These are phyloP conservation scores for Ecliptopera silaceata DNA, from an alignment of 2,888 invertebrate species.

Conservation along the genomic window DNA sequence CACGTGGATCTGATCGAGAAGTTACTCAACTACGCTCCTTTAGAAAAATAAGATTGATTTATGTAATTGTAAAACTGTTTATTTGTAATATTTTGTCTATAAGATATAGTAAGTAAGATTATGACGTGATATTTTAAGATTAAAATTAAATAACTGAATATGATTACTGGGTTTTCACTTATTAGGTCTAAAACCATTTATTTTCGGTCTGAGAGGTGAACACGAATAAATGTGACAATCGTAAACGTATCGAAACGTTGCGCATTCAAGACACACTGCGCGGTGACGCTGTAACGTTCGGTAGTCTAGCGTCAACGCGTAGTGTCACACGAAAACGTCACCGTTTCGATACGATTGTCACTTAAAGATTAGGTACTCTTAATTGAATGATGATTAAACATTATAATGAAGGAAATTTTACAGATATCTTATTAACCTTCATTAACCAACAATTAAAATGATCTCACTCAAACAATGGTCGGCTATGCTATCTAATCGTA, in stretches of 20 bases:
- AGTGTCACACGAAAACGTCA: no score
- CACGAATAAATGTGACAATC: no score
- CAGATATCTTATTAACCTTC: neutral
- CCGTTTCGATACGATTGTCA: no score
- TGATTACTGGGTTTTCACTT: neutral
- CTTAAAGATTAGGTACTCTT: no score
- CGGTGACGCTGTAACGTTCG: no score
- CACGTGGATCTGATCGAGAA: constrained; percentile 99
- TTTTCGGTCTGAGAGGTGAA: neutral
- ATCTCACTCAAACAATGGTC: neutral
- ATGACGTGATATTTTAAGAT: constrained; percentile 33
- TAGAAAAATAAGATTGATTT: constrained; percentile 89
- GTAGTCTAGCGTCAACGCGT: no score
- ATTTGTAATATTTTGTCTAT: constrained; percentile 13
- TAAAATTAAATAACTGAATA: constrained; percentile 7
- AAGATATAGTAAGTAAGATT: neutral
- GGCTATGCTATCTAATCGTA: neutral
- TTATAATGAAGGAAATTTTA: no score
- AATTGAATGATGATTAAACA: no score
- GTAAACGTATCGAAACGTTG: no score
- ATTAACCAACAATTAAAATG: neutral
- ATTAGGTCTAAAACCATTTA: neutral
- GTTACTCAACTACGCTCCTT: constrained; percentile 98
- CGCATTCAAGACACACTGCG: no score
- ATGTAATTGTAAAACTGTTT: neutral